phyloP scores from a whole-genome alignment of 2,113 vertebrate genomes.

The Gallinago paraguaiae region DNA sequence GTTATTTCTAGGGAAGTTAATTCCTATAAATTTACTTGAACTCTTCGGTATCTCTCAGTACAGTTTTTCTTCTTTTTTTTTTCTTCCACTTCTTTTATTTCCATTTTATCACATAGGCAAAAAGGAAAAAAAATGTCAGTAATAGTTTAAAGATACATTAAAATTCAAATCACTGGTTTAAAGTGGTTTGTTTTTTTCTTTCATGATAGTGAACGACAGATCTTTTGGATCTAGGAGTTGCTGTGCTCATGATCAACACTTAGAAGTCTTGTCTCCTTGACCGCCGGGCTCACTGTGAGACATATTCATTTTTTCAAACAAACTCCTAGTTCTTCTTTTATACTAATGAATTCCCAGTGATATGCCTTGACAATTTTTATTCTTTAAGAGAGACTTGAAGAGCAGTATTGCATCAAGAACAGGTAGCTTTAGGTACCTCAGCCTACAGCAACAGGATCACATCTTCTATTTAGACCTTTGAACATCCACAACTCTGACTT shows the following conservation, averaged over 20 bases:
- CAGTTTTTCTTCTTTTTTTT: background rate
- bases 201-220: background rate
- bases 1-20: background rate
- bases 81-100: background rate
- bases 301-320: background rate
- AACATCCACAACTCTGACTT: background rate
- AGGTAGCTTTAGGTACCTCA: background rate
- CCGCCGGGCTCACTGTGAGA: background rate
- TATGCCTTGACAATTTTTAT: background rate
- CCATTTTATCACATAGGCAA: background rate
- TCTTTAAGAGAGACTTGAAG: background rate
- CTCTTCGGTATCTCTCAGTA: background rate
- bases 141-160: background rate
- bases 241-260: background rate
- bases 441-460: background rate
- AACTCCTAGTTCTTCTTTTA: background rate
- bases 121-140: background rate
- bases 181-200: background rate
- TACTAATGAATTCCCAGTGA: background rate
- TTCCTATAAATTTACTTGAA: background rate
- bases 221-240: background rate
- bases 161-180: background rate
- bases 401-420: background rate
- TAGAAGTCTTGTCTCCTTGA: background rate
- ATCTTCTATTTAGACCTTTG: background rate